Conservation (phyloP, 2,888 invertebrate species). For the Cosmopolites sordidus region DNA sequence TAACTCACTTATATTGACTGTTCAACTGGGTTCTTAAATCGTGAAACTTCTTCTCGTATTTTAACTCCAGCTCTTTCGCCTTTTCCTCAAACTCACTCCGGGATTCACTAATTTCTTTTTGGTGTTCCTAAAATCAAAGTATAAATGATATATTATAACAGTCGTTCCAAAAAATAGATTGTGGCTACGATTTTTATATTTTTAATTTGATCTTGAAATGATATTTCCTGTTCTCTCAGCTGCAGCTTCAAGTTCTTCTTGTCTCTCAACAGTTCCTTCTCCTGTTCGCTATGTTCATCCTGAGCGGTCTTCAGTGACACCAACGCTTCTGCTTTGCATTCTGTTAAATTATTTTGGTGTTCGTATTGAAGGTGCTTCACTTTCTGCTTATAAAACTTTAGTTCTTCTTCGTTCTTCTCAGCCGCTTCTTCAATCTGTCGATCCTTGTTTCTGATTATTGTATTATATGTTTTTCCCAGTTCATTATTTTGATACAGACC, state of each 20-base stretch:
- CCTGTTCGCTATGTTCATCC: conserved; percentile 75
- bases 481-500: conserved; percentile 39
- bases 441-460: conserved; percentile 67
- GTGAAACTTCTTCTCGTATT: conserved; percentile 71
- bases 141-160: too few species aligned
- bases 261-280: conserved; percentile 70
- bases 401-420: conserved; percentile 81
- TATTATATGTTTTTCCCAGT: background rate
- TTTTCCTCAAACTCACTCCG: conserved; percentile 63
- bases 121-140: conserved; percentile 41
- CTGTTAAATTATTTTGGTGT: conserved; percentile 79
- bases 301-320: conserved; percentile 78
- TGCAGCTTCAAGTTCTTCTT: conserved; percentile 64
- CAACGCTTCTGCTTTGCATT: conserved; percentile 78
- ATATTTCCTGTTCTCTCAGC: conserved; percentile 64
- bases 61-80: conserved; percentile 63
- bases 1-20: conserved; percentile 56
- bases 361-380: conserved; percentile 91
- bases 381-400: conserved; percentile 87
- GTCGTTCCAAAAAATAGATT: too few species aligned
- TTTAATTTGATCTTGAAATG: conserved; percentile 69
- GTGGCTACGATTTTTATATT: conserved; percentile 60
- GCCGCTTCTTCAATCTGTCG: conserved; percentile 83
- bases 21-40: conserved; percentile 68
- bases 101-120: conserved; percentile 54